Conservation (phyloP, 1,140 invertebrate species). For the Drosophila sucinea region DNA sequence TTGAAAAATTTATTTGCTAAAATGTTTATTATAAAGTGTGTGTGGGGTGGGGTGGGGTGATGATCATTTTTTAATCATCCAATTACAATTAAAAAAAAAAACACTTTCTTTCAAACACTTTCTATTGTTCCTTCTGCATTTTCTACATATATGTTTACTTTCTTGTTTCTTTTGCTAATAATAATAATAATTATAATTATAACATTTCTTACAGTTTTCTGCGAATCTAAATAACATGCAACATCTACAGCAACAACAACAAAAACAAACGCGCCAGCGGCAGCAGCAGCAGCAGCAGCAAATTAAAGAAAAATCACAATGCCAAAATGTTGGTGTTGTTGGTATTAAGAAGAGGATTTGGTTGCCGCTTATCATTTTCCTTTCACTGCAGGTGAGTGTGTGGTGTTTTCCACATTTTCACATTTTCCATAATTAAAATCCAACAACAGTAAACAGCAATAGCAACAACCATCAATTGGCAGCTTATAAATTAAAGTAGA, state of each 20-base stretch:
- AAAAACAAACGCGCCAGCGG: constrained; percentile 33
- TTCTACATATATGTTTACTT: not conserved
- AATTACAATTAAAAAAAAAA: not conserved
- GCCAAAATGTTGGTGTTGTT: constrained; percentile 59
- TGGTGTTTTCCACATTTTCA: constrained; percentile 27
- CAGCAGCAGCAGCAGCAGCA: constrained; percentile 39
- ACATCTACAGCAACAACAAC: constrained; percentile 46
- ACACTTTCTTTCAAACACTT: constrained; percentile 11
- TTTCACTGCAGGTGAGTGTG: constrained; percentile 80
- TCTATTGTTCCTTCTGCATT: constrained; percentile 2
- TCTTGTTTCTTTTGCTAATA: constrained; percentile 10
- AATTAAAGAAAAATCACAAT: constrained; percentile 33
- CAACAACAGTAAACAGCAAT: constrained; percentile 33
- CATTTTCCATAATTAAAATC: constrained; percentile 51
- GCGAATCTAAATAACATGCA: constrained; percentile 27
- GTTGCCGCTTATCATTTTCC: constrained; percentile 78
- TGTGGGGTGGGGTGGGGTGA: too few relatives aligned
- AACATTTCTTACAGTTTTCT: constrained; percentile 7
- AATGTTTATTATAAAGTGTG: too few relatives aligned
- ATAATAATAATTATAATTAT: constrained; percentile 26
- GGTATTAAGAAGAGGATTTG: constrained; percentile 72
- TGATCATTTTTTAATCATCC: too few relatives aligned
- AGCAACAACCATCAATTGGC: constrained; percentile 9
- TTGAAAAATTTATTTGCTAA: too few relatives aligned
- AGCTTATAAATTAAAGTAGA: constrained; percentile 48